Base-by-base conservation (phyloP, 2,888 invertebrate genomes). In the Lasioglossum morio region DNA sequence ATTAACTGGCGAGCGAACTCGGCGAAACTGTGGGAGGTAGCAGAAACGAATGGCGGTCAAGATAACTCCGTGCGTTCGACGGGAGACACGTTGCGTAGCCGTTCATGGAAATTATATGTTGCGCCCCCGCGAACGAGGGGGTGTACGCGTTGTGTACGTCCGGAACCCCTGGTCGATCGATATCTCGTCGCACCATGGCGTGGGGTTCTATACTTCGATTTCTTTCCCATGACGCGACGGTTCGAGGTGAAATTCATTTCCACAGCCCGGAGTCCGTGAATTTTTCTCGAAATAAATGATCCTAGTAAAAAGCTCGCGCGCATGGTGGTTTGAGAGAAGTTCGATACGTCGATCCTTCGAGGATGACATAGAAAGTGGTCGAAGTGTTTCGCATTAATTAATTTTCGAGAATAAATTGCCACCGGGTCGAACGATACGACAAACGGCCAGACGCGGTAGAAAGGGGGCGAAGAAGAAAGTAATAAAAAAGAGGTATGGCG, bases 111-210 rank as follows among this genome's bases (percentile, higher is more conserved):
- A 86, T 87, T 86, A 84, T 84, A 87, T 46, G 87, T 79, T 86
- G 72, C 72, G 81, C 79, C 87, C 60, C 81, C 72, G n/a, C 75
- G 75, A 77, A 81, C 72, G 84, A 79, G 81, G 82, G 92, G 87
- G 91, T 89, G 91, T 89, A 89, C 86, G 89, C 87, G 82, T 60
- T 60, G 60, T 90, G 91, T 92, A 91, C 89, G 86, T 92, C 92
- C 90, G 87, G 88, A 90, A 91, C 88, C 89, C 86, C 89, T 87
- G 82, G 87, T 82, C 94, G 94, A 94, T 94, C 94, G 93, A 94
- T 94, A 94, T 92, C 92, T 92, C 92, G 89, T 16, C 34, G 30
- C 66, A 34, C 66, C 7, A 7, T 19, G 10, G 23, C 92, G 92
- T 92, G 90, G 87, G 74, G 89, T 88, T 88, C 88, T 82, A 81